These are phyloP conservation scores for Nothocercus nigrocapillus DNA, from an alignment of 2,113 vertebrate genomes.

Conservation along the genomic window DNA sequence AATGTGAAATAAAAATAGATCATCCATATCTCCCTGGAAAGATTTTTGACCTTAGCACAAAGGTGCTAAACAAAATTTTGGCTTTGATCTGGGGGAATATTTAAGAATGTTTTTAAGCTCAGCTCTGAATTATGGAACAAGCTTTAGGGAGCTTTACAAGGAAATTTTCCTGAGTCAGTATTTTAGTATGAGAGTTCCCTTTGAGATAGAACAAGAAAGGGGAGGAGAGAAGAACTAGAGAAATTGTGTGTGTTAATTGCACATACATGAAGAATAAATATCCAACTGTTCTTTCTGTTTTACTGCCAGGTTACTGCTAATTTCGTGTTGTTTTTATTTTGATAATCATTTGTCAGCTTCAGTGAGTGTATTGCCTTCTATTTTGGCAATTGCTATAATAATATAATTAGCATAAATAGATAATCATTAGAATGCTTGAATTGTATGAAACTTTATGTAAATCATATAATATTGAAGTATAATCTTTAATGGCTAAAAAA, in stretches of 20 bases:
- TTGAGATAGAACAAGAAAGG: background rate
- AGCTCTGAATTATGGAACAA: background rate
- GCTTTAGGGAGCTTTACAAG: background rate
- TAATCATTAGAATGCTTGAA: constrained; percentile 36
- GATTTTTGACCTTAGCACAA: background rate
- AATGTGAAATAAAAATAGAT: background rate
- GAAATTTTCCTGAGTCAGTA: background rate
- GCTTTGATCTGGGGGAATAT: background rate
- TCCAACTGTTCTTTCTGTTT: background rate
- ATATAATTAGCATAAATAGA: constrained; percentile 66
- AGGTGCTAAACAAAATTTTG: background rate
- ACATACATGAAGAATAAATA: background rate
- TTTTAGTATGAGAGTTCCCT: accelerated
- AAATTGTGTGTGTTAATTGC: background rate
- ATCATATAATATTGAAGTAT: background rate
- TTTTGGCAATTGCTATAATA: constrained; percentile 58
- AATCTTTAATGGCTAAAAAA: background rate
- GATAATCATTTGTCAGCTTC: constrained; percentile 40
- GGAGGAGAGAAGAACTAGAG: background rate
- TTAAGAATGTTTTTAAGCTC: background rate
- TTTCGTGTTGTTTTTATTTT: constrained; percentile 43
- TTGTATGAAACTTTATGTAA: constrained; percentile 50
- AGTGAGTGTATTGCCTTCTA: constrained; percentile 17
- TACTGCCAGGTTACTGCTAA: background rate
- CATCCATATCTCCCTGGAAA: background rate